Base-by-base conservation (phyloP, 2,113 vertebrate species). In the Sinocyclocheilus anshuiensis region DNA sequence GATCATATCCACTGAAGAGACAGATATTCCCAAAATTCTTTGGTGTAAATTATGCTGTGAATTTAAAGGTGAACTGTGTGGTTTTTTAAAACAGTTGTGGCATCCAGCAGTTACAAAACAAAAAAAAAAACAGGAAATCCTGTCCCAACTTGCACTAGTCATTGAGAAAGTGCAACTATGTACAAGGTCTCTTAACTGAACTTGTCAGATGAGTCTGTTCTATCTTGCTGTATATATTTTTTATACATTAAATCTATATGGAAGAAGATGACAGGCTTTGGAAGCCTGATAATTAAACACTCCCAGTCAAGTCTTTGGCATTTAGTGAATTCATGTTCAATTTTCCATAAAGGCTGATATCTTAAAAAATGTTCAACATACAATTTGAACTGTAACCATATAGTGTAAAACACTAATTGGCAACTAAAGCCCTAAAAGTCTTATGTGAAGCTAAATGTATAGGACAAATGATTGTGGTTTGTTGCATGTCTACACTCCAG, bases 171-270 rank as follows among this genome's bases (percentile, higher is more conserved):
- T 39, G 36, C 71, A n/a, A 42, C 8, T 39, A 39, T 71, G 69
- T 55, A 22, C 18, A n/a, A 42, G 33, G 11, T 80, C 13, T 77
- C 16, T 7, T 55, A 16, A 29, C 50, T 55, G 3, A 24, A 55
- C 16, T 45, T 45, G n/a, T 48, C 61, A 65, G 79, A 42, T 39
- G 33, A 83, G 75, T 75, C 65, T 59, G 74, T 85, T 59, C 57
- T 74, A n/a, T 78, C 24, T 72, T 88, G 57, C 59, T 80, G 77
- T 80, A 63, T 61, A 76, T 87, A 88, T 82, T 55, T 84, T 86
- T 81, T 90, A 88, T 89, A 89, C 77, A 86, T 88, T 86, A 89
- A 83, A 84, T 18, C 26, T 86, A 84, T 85, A 82, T 89, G 83
- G 29, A 6, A 84, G 29, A 69, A 83, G 63, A n/a, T 39, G 7